Evolutionary conservation across 2,888 invertebrate species (phyloP).

Genomic region (Phyllotreta cruciferae): DNA sequence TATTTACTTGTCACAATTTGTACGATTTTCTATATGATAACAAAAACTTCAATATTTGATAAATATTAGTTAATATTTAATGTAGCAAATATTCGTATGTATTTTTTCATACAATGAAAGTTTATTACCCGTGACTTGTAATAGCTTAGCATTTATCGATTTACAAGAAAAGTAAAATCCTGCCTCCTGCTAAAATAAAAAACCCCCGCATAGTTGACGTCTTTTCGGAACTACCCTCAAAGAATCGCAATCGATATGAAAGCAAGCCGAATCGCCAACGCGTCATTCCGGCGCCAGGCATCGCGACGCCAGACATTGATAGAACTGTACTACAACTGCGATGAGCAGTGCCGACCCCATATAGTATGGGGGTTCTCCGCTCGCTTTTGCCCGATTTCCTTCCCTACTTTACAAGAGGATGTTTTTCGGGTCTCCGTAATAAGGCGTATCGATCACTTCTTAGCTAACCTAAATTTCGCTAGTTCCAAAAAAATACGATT

Average conservation of each 20-base stretch:
- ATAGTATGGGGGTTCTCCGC: conserved; percentile 1
- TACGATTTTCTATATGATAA: too few species aligned
- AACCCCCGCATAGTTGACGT: conserved; percentile 15
- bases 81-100: too few species aligned
- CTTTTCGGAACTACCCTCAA: conserved; percentile 18
- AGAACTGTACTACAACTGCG: not conserved
- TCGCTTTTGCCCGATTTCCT: conserved; percentile 4
- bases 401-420: conserved; percentile 3
- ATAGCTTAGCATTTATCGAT: not conserved
- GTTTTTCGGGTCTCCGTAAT: not conserved
- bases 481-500: not conserved
- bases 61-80: too few species aligned
- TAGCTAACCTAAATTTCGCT: conserved; percentile 1
- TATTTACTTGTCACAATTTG: too few species aligned
- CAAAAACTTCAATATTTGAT: too few species aligned
- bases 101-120: too few species aligned
- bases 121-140: too few species aligned
- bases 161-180: conserved; percentile 3
- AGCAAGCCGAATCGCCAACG: conserved; percentile 47
- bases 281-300: conserved; percentile 49
- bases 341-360: conserved; percentile 2
- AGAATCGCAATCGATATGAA: conserved; percentile 31
- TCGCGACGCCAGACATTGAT: conserved; percentile 45
- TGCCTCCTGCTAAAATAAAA: not conserved
- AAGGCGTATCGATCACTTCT: conserved; percentile 1